Base-by-base conservation (phyloP, 2,797 vertebrate species). In the Allobates femoralis region DNA sequence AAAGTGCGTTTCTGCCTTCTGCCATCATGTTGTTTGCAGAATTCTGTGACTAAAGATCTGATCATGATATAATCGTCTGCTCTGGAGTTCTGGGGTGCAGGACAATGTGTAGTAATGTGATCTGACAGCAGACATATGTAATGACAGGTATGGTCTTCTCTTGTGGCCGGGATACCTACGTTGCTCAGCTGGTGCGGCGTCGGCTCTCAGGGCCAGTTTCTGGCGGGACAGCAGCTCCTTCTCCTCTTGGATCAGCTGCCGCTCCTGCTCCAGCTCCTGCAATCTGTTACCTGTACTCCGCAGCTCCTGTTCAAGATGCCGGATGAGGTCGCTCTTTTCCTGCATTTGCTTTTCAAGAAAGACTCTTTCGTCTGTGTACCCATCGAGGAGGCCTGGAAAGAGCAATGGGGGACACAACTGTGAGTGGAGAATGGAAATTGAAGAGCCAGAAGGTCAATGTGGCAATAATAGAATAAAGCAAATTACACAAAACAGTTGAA, bases 241-340 rank as follows among this genome's bases (percentile, higher is more conserved):
- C 88, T 99, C 97, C 86, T 97, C 94, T 85, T 93, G 96, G 85
- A 98, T 93, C 89, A 96, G 96, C 88, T 95, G 93, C 74, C 95
- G 94, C 85, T 99, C 97, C 91, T 96, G 95, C 89, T 99, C 97
- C 90, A 99, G 91, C 89, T 99, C 97, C 66, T 96, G 96, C 87
- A 99, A 95, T 78, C 95, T 96, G 90, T 93, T 96, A 92, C 94
- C 90, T 86, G 97, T 96, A 90, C 96, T 93, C 83, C 96, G 95
- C 88, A 99, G 94, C 87, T 99, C 96, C 91, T 97, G 96, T 89
- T 97, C 95, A 77, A 99, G 95, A 89, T 92, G 96, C 89, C 94
- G 95, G 90, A 96, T 96, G 56, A 96, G 89, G 80, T 97, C 96
- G 74, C 90, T 92, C 92, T 97, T 98, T 91, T 98, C 96, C 89